Base-by-base conservation (phyloP, 2,113 vertebrate species). In the Clarias magur region DNA sequence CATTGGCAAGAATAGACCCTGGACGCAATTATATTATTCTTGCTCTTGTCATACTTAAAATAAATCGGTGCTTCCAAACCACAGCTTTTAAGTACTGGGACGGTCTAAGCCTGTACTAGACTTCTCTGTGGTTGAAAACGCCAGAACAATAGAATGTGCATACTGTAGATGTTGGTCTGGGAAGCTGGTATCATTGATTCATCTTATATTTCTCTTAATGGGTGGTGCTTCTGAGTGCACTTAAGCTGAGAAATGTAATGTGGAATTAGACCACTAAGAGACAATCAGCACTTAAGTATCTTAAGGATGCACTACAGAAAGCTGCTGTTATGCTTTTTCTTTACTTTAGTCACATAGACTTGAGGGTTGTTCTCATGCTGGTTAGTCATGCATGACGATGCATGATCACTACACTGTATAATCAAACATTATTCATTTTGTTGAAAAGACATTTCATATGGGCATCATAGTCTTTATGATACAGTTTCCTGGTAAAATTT, bases 221-320 rank as follows among this genome's bases (percentile, higher is more conserved):
- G n/a, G 75, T 73, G 70, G 75, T 42, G 70, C 70, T 73, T 21
- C 70, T 23, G 70, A 78, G 75, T 78, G 75, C 75, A 78, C 75
- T 78, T 78, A 27, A 78, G 75, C 13, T 12, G 53, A 54, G 13
- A 23, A 48, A 56, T 56, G 17, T 23, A 78, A 78, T 4, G 48
- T n/a, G 53, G 75, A 7, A 78, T 54, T 78, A 78, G 4, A 54
- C 75, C 75, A 78, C 13, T 27, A 15, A 56, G 6, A 78, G 53
- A 12, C 15, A 78, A 16, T 78, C 48, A 78, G 23, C 42, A 78
- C 53, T 78, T 78, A 56, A 70, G 21, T 9, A 75, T 75, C 21
- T 75, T 53, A 48, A 73, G 25, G 75, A 78, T 78, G 48, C 48
- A 27, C 53, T 56, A 56, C 48, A 78, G 23, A 56, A 54, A 8